phyloP scores from a whole-genome alignment of 2,888 invertebrate species.

The Boloria selene region DNA sequence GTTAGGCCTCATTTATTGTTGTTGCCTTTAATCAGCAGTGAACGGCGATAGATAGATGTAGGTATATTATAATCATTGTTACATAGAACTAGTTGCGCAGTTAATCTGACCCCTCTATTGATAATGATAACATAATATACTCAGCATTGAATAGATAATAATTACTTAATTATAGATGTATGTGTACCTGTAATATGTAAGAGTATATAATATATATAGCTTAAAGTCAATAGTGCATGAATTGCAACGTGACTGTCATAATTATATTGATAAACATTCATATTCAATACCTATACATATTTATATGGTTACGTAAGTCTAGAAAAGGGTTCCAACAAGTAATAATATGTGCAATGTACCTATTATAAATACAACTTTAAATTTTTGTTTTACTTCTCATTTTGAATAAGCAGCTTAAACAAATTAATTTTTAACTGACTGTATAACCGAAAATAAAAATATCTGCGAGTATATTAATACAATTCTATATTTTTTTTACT shows the following conservation, averaged over 20 bases:
- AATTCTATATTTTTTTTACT: too few species aligned
- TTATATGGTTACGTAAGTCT: neutral
- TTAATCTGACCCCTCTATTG: conserved; percentile 13
- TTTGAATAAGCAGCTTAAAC: too few species aligned
- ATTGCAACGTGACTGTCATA: conserved; percentile 42
- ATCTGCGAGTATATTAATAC: too few species aligned
- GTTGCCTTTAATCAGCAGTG: neutral
- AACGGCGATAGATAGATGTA: neutral
- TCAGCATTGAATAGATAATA: conserved; percentile 7
- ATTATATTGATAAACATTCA: conserved; percentile 40
- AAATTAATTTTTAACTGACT: too few species aligned
- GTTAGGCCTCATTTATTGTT: too few species aligned
- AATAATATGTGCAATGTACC: too few species aligned
- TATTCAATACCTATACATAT: conserved; percentile 27
- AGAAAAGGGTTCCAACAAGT: neutral
- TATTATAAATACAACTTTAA: neutral
- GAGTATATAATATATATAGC: conserved; percentile 13
- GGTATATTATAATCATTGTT: conserved; percentile 7
- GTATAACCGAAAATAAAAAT: too few species aligned
- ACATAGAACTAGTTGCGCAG: conserved; percentile 16
- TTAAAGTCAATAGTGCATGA: conserved; percentile 37
- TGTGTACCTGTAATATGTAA: conserved; percentile 16
- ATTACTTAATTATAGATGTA: conserved; percentile 7
- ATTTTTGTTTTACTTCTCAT: neutral
- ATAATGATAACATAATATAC: conserved; percentile 11